phyloP scores from a whole-genome alignment of 2,113 vertebrate genomes.

The Athene cunicularia region DNA sequence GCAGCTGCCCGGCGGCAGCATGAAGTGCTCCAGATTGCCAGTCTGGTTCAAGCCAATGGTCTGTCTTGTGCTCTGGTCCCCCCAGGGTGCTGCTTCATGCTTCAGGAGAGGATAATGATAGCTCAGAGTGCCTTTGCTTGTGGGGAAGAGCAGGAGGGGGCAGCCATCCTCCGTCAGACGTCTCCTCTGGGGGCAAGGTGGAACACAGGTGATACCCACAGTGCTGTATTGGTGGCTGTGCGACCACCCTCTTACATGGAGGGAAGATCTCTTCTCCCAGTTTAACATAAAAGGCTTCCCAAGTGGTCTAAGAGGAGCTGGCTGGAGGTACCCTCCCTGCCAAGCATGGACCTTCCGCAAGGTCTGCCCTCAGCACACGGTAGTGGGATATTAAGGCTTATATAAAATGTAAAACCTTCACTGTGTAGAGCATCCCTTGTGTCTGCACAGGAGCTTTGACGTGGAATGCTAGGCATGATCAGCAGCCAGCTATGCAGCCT shows the following conservation, averaged over 20 bases:
- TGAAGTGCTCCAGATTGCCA: neutral
- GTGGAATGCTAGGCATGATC: neutral
- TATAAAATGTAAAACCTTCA: neutral
- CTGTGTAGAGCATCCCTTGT: neutral
- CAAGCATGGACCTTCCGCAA: neutral
- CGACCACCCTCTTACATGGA: accelerated
- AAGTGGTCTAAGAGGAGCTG: neutral
- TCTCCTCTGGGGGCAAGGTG: neutral
- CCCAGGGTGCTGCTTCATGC: neutral
- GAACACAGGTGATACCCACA: neutral
- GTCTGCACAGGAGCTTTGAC: neutral
- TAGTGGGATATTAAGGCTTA: neutral
- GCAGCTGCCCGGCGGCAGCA: neutral
- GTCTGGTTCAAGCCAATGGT: neutral
- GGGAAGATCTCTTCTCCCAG: neutral
- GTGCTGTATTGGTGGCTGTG: neutral
- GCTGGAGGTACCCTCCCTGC: neutral
- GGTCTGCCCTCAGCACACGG: neutral
- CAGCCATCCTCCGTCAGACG: neutral
- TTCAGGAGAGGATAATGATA: conserved; percentile 4
- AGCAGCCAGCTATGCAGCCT: neutral
- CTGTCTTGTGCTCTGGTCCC: neutral
- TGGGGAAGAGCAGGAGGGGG: neutral
- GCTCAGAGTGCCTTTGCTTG: neutral
- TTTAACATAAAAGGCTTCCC: neutral